These are phyloP conservation scores for Montipora capricornis DNA, from an alignment of 64 coral and sea anemone genomes.

Conservation along the genomic window DNA sequence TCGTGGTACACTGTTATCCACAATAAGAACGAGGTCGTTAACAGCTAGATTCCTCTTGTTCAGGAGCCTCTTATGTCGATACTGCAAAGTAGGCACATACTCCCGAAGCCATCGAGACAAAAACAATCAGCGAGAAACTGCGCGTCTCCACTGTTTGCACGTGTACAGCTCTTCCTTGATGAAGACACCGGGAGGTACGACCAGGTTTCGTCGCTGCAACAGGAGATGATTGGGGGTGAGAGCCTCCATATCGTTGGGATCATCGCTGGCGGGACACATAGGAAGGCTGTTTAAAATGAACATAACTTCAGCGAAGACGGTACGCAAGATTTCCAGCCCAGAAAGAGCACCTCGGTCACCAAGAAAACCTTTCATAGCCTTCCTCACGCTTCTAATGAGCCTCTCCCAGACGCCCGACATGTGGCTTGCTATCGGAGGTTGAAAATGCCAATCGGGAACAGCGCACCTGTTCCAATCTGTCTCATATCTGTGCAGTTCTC, in stretches of 20 bases:
- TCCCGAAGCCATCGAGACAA: conserved; percentile 34
- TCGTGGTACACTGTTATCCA: background rate
- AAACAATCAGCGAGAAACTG: conserved; percentile 38
- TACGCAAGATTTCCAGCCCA: conserved; percentile 43
- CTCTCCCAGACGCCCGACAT: conserved; percentile 70
- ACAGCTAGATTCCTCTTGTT: conserved; percentile 9
- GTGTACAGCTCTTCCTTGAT: background rate
- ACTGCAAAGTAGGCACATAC: conserved; percentile 37
- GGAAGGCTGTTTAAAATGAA: conserved; percentile 56
- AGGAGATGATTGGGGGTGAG: conserved; percentile 33
- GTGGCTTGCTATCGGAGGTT: conserved; percentile 57
- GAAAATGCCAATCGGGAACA: conserved; percentile 46
- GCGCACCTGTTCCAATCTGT: conserved; percentile 30
- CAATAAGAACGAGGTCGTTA: conserved; percentile 42
- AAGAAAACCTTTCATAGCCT: conserved; percentile 41
- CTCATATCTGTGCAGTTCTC: conserved; percentile 15
- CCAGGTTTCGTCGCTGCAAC: conserved; percentile 33
- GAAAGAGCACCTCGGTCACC: conserved; percentile 29
- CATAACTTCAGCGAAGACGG: conserved; percentile 68
- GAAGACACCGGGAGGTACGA: conserved; percentile 39
- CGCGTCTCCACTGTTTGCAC: conserved; percentile 20
- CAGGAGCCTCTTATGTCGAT: conserved; percentile 28
- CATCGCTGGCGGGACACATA: conserved; percentile 40
- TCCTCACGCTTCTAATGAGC: conserved; percentile 59
- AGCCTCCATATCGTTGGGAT: conserved; percentile 51